Percentiles rank a stretch among this genome's conserved stretches.
Evolutionary conservation across 1,140 invertebrate genomes (phyloP).

Genomic region (Parasteatoda tepidariorum): DNA sequence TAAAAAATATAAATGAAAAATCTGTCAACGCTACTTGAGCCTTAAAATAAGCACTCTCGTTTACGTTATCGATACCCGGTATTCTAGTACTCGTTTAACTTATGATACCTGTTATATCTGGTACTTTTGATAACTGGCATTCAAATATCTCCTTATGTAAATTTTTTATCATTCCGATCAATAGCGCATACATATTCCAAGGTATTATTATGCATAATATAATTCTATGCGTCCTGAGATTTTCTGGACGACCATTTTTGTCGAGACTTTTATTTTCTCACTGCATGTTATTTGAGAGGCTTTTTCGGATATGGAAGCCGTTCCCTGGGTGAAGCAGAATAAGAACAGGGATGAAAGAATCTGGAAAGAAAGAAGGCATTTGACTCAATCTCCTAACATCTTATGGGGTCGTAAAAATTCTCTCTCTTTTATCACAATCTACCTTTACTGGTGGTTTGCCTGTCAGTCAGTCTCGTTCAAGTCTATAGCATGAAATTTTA

Average conservation of each 20-base stretch:
- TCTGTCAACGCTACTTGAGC: too few relatives aligned
- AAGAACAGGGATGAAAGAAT: background rate
- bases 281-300: background rate
- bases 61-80: too few relatives aligned
- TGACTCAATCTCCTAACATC: slow-evolving; percentile 46
- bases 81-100: background rate
- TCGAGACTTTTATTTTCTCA: background rate
- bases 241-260: background rate
- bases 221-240: background rate
- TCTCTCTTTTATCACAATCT: slow-evolving; percentile 32
- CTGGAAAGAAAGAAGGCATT: slow-evolving; percentile 10
- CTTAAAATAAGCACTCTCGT: too few relatives aligned
- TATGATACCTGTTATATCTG: too few relatives aligned
- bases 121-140: background rate
- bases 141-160: background rate
- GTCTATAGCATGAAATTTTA: background rate
- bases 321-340: background rate
- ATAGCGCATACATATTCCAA: background rate
- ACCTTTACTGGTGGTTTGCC: too few relatives aligned
- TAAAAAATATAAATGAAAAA: too few relatives aligned
- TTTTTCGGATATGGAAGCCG: too few relatives aligned
- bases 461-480: slow-evolving; percentile 11
- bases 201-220: background rate
- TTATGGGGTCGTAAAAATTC: slow-evolving; percentile 42
- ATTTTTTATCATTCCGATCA: background rate